Percentiles rank a stretch among this genome's conserved stretches.
Evolutionary conservation across 1,140 invertebrate genomes (phyloP).

Genomic region (Whitmania pigra): DNA sequence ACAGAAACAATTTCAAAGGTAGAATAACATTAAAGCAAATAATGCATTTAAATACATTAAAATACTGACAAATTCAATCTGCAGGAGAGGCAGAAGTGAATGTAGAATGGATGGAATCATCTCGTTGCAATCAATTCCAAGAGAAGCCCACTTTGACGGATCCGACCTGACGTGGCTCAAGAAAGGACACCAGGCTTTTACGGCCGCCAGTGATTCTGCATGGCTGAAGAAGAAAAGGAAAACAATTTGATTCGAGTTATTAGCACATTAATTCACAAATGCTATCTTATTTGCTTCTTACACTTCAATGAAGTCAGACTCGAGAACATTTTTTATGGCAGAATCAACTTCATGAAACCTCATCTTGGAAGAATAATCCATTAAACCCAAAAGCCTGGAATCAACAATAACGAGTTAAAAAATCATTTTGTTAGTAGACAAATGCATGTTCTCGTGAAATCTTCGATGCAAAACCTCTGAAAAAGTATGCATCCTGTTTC

Average conservation of each 20-base stretch:
- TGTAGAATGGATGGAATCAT: constrained; percentile 33
- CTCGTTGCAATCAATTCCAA: constrained; percentile 31
- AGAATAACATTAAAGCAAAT: no score
- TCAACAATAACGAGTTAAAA: not conserved
- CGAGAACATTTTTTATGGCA: constrained; percentile 39
- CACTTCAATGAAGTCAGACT: constrained; percentile 46
- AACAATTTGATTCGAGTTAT: not conserved
- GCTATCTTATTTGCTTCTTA: constrained; percentile 31
- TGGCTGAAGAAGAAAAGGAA: constrained; percentile 45
- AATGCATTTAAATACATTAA: not conserved
- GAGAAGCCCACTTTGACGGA: constrained; percentile 36
- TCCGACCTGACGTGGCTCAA: constrained; percentile 48
- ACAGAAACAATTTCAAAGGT: no score
- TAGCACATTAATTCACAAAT: not conserved
- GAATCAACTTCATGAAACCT: constrained; percentile 44
- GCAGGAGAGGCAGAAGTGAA: constrained; percentile 14
- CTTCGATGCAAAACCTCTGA: constrained; percentile 30
- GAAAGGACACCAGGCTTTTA: constrained; percentile 48
- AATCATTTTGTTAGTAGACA: not conserved
- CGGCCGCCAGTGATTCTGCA: constrained; percentile 53
- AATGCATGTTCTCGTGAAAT: no score
- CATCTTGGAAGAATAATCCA: constrained; percentile 39
- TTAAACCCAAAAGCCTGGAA: constrained; percentile 39
- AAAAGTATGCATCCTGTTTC: constrained; percentile 34
- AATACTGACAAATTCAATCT: not conserved